phyloP scores from a whole-genome alignment of 2,888 invertebrate species.

The Drosophila pegasa region DNA sequence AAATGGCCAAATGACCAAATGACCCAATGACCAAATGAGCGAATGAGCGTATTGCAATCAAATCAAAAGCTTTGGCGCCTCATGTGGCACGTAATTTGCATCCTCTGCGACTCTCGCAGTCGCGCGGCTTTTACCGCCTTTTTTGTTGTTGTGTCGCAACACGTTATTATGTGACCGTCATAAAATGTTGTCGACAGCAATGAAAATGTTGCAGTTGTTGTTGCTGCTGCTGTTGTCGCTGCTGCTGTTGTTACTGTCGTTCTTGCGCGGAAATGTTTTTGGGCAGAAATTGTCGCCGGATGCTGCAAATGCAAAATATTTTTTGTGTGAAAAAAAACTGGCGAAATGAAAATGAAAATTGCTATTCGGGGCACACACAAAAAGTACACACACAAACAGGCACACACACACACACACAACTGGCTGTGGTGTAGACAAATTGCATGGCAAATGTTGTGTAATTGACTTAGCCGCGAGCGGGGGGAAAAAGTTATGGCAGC shows the following conservation, averaged over 20 bases:
- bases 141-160: constrained; percentile 43
- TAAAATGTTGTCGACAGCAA: constrained; percentile 67
- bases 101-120: constrained; percentile 25
- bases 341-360: constrained; percentile 73
- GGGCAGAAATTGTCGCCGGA: constrained; percentile 68
- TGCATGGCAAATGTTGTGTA: constrained; percentile 71
- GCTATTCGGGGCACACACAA: constrained; percentile 31
- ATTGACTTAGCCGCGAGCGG: constrained; percentile 68
- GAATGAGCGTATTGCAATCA: constrained; percentile 57
- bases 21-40: constrained; percentile 18
- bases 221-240: constrained; percentile 15
- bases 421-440: constrained; percentile 47
- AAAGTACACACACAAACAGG: constrained; percentile 11
- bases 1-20: constrained; percentile 4
- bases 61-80: constrained; percentile 70
- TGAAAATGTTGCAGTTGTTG: constrained; percentile 40
- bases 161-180: constrained; percentile 75
- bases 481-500: constrained; percentile 16
- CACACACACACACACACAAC: constrained; percentile 9
- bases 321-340: constrained; percentile 54
- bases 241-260: constrained; percentile 49
- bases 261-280: constrained; percentile 57
- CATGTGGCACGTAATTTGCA: constrained; percentile 73
- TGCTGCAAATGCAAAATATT: constrained; percentile 78
- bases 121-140: constrained; percentile 35